Base-by-base conservation (phyloP, 64 coral and sea anemone species). In the Pocillopora damicornis region DNA sequence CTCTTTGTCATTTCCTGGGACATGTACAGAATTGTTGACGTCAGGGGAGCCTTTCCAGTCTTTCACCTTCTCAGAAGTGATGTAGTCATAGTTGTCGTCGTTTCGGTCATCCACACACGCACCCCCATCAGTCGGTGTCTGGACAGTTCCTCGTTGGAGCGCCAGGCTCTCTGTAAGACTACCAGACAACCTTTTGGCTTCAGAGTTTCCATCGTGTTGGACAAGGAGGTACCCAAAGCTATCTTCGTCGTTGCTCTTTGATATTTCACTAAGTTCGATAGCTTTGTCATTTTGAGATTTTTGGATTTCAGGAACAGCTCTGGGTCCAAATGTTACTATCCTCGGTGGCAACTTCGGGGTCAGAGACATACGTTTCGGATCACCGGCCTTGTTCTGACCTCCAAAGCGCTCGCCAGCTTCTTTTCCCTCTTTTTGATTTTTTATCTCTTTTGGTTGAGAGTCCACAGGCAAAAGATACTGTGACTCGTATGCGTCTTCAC, bases 401-500 rank as follows among this genome's bases (percentile, higher is more conserved):
- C 57, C 81, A 0, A 16, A 22, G 8, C 18, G 61, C 36, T 13
- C 18, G 9, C 38, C 61, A 22, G 7, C 16, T 10, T 11, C 15
- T 10, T 71, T 14, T 22, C 25, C 65, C 38, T 72, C 4, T 7
- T 38, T 14, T 35, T 83, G 8, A 16, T 22, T 37, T n/a, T 13
- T 13, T 63, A 57, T 58, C 14, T 85, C 81, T 14, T 9, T 22
- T n/a, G 22, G 2, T 2, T 72, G 16, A 58, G 37, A 1, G 45
- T 85, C 65, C 13, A 85, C 57, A 11, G 81, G 64, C 23, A 73
- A 25, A 34, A 85, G 81, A 38, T 85, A 85, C 22, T 14, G 36
- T 14, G 62, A 17, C 11, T 85, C 45, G 67, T 51, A 51, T 7
- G 42, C 7, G 4, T 85, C 81, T 85, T 73, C 13, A 17, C 62